phyloP scores from a whole-genome alignment of 2,797 vertebrate genomes.

The Leptodactylus fallax region DNA sequence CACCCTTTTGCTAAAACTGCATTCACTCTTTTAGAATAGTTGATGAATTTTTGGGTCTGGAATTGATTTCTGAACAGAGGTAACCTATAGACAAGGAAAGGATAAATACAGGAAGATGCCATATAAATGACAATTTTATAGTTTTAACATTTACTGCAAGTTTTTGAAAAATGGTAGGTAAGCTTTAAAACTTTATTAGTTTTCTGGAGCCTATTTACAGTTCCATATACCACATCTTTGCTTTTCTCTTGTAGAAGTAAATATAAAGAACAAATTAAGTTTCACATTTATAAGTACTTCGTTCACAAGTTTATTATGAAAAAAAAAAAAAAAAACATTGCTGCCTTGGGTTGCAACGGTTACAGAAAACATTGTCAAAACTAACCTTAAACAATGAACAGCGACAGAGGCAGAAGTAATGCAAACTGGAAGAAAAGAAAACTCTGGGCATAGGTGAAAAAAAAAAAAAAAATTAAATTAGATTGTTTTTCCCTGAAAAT shows the following conservation, averaged over 20 bases:
- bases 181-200: slow-evolving; percentile 76
- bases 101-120: too few species aligned
- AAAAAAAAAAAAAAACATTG: slow-evolving; percentile 71
- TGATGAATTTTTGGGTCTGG: too few species aligned
- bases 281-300: slow-evolving; percentile 80
- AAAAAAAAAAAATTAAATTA: slow-evolving; percentile 83
- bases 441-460: slow-evolving; percentile 79
- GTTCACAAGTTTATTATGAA: slow-evolving; percentile 86
- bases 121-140: too few species aligned
- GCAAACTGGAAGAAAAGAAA: slow-evolving; percentile 77
- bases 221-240: slow-evolving; percentile 72
- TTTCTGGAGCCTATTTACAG: slow-evolving; percentile 74
- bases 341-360: slow-evolving; percentile 78
- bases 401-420: slow-evolving; percentile 49
- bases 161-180: background rate
- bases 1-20: too few species aligned
- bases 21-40: too few species aligned
- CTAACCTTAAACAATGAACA: slow-evolving; percentile 75
- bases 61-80: too few species aligned
- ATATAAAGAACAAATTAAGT: slow-evolving; percentile 65
- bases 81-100: too few species aligned
- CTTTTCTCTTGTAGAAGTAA: slow-evolving; percentile 5
- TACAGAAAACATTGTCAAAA: slow-evolving; percentile 81
- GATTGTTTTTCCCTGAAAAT: slow-evolving; percentile 83
- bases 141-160: too few species aligned